A percentile compares a stretch with the other conserved stretches of the same genome.
Conservation (phyloP, 2,797 vertebrate species). For the Pelochelys cantorii region DNA sequence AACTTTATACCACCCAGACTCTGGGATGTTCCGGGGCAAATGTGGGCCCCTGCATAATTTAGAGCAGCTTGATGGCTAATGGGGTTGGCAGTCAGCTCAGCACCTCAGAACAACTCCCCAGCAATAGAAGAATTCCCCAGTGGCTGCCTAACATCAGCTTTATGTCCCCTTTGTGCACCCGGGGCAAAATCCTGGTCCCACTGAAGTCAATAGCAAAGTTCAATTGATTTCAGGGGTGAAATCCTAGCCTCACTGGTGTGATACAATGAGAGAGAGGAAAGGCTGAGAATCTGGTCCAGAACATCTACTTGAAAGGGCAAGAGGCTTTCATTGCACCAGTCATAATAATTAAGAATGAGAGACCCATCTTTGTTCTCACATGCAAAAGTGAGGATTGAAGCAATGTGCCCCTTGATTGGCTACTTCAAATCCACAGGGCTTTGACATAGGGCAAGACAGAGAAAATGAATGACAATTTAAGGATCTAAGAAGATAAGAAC, state of each 20-base stretch:
- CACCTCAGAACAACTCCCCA: no score
- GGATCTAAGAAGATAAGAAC: background rate
- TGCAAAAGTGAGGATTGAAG: background rate
- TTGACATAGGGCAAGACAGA: background rate
- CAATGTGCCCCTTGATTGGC: background rate
- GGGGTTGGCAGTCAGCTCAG: background rate
- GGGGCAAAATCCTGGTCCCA: background rate
- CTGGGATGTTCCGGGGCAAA: background rate
- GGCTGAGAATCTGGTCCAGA: background rate
- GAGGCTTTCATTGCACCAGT: background rate
- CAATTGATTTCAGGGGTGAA: background rate
- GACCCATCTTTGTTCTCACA: background rate
- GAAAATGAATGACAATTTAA: background rate
- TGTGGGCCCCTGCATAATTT: background rate
- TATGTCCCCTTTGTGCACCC: accelerated
- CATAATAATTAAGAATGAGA: background rate
- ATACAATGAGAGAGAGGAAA: background rate
- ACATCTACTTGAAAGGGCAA: background rate
- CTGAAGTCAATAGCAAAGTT: background rate
- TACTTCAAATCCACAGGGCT: accelerated
- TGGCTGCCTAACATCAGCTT: accelerated
- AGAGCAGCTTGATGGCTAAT: background rate
- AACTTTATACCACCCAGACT: background rate
- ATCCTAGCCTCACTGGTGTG: background rate
- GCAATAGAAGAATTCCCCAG: background rate